Evolutionary conservation across 2,888 invertebrate species (phyloP).

Genomic region (Drosophila borborema): DNA sequence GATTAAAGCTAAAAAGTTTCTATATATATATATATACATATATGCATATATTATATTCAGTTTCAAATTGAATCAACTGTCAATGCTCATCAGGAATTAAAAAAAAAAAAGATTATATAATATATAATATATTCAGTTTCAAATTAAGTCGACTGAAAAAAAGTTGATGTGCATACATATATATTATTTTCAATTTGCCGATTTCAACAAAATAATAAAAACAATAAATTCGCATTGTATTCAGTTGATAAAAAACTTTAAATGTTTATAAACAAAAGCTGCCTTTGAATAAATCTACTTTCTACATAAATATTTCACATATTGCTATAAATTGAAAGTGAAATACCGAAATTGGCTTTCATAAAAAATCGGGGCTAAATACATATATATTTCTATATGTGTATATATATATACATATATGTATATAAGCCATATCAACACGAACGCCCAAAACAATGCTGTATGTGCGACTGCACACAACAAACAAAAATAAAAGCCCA

Average conservation of each 20-base stretch:
- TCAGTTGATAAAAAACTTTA: not conserved
- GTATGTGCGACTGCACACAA: not conserved
- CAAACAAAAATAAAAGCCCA: not conserved
- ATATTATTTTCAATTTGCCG: not conserved
- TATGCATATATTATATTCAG: too few species aligned
- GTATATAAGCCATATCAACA: not conserved
- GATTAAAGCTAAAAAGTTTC: too few species aligned
- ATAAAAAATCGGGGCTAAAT: not conserved
- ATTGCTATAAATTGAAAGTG: slow-evolving; percentile 5
- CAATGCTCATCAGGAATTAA: too few species aligned
- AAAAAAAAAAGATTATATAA: too few species aligned
- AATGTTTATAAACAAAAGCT: not conserved
- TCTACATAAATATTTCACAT: slow-evolving; percentile 10
- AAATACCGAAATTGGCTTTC: slow-evolving; percentile 5
- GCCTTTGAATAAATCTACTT: not conserved
- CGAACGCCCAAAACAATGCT: slow-evolving; percentile 4
- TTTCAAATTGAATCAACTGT: too few species aligned
- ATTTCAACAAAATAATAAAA: not conserved
- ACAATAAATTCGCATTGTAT: not conserved
- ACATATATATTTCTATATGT: not conserved
- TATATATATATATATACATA: too few species aligned
- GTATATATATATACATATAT: too few species aligned
- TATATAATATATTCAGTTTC: too few species aligned
- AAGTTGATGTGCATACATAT: not conserved
- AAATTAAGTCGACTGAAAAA: not conserved